phyloP scores from a whole-genome alignment of 2,888 invertebrate genomes.

The Andrena haemorrhoa region DNA sequence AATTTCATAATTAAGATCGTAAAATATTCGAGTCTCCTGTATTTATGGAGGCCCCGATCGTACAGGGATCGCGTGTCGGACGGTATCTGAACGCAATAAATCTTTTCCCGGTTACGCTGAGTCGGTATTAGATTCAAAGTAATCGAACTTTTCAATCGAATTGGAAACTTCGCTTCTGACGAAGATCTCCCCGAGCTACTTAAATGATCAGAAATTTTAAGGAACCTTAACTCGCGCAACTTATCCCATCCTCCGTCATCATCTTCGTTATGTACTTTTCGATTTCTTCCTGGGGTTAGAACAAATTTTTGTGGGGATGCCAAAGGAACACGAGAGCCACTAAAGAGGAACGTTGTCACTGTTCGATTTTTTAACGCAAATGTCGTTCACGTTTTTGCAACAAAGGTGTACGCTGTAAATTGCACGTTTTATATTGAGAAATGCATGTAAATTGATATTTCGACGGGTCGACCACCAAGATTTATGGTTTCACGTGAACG shows the following conservation, averaged over 20 bases:
- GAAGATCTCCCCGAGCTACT: slow-evolving; percentile 34
- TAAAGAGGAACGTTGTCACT: background rate
- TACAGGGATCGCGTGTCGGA: slow-evolving; percentile 24
- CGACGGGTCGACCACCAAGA: background rate
- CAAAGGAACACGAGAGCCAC: background rate
- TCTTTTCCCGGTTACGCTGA: slow-evolving; percentile 19
- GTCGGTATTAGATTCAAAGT: slow-evolving; percentile 65
- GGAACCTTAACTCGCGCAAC: slow-evolving; percentile 21
- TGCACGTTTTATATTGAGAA: background rate
- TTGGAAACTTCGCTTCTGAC: slow-evolving; percentile 47
- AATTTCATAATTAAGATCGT: slow-evolving; percentile 21
- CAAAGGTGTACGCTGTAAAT: background rate
- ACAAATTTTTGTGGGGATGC: background rate
- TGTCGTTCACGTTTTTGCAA: background rate
- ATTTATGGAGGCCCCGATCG: slow-evolving; percentile 17
- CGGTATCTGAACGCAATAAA: slow-evolving; percentile 40
- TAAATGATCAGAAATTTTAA: slow-evolving; percentile 21
- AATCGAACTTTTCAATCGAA: slow-evolving; percentile 71
- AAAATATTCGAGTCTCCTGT: background rate
- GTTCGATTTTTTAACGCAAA: background rate
- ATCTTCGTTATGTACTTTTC: background rate
- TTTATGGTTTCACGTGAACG: slow-evolving; percentile 30
- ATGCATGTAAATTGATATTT: background rate
- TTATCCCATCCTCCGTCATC: slow-evolving; percentile 9
- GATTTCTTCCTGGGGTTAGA: background rate